Conservation (phyloP, 2,888 invertebrate species). For the Ochropleura plecta region DNA sequence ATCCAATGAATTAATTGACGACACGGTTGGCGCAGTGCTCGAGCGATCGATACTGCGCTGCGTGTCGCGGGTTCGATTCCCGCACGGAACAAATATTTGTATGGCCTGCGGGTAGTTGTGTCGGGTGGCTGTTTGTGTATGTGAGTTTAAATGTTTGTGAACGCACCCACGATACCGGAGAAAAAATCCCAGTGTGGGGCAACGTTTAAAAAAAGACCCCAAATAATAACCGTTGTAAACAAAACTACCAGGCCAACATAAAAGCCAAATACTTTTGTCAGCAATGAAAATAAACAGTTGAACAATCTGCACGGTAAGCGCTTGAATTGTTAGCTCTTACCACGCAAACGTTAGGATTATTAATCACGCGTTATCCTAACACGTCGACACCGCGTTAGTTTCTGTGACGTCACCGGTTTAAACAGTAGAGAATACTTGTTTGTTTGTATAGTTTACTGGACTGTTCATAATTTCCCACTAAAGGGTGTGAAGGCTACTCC, state of each 20-base stretch:
- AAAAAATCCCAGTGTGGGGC: no score
- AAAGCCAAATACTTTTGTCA: constrained; percentile 54
- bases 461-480: neutral
- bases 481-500: no score
- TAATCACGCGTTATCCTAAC: constrained; percentile 73
- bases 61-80: no score
- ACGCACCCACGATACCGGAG: no score
- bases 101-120: no score
- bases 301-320: constrained; percentile 56
- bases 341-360: constrained; percentile 72
- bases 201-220: no score
- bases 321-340: constrained; percentile 68
- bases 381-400: constrained; percentile 64
- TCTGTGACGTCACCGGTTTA: constrained; percentile 47
- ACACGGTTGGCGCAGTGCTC: no score
- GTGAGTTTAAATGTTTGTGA: no score
- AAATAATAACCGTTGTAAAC: neutral
- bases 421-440: constrained; percentile 30
- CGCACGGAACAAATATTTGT: no score
- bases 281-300: constrained; percentile 52
- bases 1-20: no score
- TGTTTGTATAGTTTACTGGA: constrained; percentile 22
- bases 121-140: no score
- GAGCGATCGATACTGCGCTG: no score
- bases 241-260: constrained; percentile 46